A percentile compares a stretch with the other conserved stretches of the same genome.
These are phyloP conservation scores for Lepidocyrtinus sp. DNA, from an alignment of 2,888 invertebrate genomes.

Conservation along the genomic window DNA sequence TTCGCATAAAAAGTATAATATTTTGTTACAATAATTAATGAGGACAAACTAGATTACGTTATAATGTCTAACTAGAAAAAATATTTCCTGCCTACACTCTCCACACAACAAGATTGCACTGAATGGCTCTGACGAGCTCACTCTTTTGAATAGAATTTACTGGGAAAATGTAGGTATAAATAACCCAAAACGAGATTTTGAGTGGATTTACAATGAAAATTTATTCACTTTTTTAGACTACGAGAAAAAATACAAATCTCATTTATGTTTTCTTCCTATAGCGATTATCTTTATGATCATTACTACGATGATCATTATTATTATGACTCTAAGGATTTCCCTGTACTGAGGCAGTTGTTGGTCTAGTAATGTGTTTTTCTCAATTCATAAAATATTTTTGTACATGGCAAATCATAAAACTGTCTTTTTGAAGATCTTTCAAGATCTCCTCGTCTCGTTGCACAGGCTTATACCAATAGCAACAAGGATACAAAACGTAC, in stretches of 20 bases:
- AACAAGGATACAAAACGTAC: too few species aligned
- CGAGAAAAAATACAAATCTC: neutral
- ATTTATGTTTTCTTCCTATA: neutral
- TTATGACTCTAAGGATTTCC: too few species aligned
- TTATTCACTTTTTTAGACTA: neutral
- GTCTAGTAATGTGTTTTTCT: too few species aligned
- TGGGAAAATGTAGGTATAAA: neutral
- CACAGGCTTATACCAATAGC: too few species aligned
- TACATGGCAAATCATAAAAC: slow-evolving; percentile 55
- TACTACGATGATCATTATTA: too few species aligned
- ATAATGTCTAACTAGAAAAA: neutral
- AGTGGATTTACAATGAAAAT: slow-evolving; percentile 2
- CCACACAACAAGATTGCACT: neutral
- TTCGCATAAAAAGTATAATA: neutral
- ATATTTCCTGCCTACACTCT: neutral
- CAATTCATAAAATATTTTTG: too few species aligned
- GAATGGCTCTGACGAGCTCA: neutral
- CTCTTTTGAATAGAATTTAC: neutral
- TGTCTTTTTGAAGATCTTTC: slow-evolving; percentile 29
- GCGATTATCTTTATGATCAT: too few species aligned
- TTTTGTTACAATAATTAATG: too few species aligned
- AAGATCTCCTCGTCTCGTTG: too few species aligned
- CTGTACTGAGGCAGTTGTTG: too few species aligned
- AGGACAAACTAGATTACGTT: neutral
- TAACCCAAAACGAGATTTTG: neutral